Conservation (phyloP, 1,140 invertebrate genomes). For the Diabrotica undecimpunctata region DNA sequence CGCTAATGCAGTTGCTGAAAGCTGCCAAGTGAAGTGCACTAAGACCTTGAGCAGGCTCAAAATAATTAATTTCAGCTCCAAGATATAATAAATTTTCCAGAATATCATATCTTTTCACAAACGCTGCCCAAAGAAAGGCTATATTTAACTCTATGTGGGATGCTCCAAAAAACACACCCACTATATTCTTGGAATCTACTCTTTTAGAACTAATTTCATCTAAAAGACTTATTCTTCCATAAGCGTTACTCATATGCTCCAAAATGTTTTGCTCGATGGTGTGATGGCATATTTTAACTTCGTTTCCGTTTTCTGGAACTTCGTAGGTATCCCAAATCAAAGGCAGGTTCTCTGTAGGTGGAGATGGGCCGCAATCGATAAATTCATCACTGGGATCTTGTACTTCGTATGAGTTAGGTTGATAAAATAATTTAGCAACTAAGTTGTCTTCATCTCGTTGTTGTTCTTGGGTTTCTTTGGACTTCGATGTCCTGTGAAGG, state of each 20-base stretch:
- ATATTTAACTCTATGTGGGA: conserved; percentile 21
- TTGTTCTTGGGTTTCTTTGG: background rate
- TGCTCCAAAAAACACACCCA: conserved; percentile 42
- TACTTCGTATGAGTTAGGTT: too few relatives aligned
- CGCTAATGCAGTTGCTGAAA: conserved; percentile 68
- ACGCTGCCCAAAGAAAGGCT: conserved; percentile 25
- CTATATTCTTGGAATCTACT: conserved; percentile 54
- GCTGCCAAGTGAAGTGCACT: conserved; percentile 68
- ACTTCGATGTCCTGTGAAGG: background rate
- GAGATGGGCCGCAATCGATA: conserved; percentile 69
- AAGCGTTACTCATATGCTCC: conserved; percentile 65
- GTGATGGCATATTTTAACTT: conserved; percentile 69
- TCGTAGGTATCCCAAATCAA: conserved; percentile 72
- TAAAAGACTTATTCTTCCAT: conserved; percentile 58
- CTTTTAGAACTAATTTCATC: conserved; percentile 66
- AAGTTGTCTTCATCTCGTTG: background rate
- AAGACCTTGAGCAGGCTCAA: conserved; percentile 62
- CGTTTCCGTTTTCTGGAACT: conserved; percentile 53
- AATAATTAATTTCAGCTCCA: conserved; percentile 48
- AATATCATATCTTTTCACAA: conserved; percentile 21
- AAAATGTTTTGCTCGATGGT: conserved; percentile 65
- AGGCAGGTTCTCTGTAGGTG: conserved; percentile 67
- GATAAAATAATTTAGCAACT: background rate
- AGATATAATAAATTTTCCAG: conserved; percentile 18
- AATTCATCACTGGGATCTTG: conserved; percentile 48